Percentiles rank a stretch among this genome's conserved stretches.
phyloP scores from a whole-genome alignment of 2,888 invertebrate species.

The Heliconius ismenius region DNA sequence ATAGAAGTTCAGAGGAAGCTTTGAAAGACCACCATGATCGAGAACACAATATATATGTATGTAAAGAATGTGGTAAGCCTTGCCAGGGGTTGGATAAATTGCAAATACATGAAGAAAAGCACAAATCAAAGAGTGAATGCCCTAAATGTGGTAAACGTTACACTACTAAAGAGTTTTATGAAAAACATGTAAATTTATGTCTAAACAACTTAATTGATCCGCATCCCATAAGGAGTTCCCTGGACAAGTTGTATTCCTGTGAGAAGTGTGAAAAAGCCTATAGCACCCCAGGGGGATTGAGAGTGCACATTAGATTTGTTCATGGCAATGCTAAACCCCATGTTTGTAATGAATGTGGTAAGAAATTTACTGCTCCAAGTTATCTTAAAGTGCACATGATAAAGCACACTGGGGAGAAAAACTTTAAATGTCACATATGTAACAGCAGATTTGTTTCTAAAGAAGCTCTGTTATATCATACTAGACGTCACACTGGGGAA shows the following conservation, averaged over 20 bases:
- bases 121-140: conserved; percentile 61
- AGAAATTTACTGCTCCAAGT: conserved; percentile 74
- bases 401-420: conserved; percentile 72
- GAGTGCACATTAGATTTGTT: conserved; percentile 69
- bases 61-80: conserved; percentile 69
- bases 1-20: conserved; percentile 55
- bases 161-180: conserved; percentile 64
- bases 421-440: conserved; percentile 69
- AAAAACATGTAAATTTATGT: conserved; percentile 68
- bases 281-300: conserved; percentile 66
- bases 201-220: conserved; percentile 62
- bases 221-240: conserved; percentile 65
- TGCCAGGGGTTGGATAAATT: conserved; percentile 61
- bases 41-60: conserved; percentile 57
- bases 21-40: conserved; percentile 57
- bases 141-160: conserved; percentile 72
- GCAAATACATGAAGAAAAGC: conserved; percentile 64
- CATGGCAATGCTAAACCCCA: conserved; percentile 72
- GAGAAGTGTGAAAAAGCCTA: conserved; percentile 68
- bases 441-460: conserved; percentile 68
- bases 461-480: conserved; percentile 72
- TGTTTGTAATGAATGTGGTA: conserved; percentile 65
- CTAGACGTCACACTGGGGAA: conserved; percentile 72
- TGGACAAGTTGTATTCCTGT: conserved; percentile 60
- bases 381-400: conserved; percentile 70